A percentile compares a stretch with the other conserved stretches of the same genome.
phyloP scores from a whole-genome alignment of 1,140 invertebrate species.

The Colletes gigas region DNA sequence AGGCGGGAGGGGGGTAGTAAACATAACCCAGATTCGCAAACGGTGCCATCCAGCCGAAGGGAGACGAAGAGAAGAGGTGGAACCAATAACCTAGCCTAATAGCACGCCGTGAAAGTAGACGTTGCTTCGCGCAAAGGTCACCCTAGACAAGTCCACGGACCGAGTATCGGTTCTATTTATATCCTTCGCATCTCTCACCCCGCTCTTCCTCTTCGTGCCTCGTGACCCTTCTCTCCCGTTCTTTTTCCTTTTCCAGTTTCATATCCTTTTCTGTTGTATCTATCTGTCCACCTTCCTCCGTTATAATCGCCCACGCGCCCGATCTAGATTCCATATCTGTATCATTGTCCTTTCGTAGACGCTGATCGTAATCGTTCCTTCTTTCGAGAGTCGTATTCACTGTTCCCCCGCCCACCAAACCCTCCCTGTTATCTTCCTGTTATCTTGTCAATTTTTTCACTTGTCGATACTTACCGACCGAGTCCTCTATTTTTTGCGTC shows the following conservation, averaged over 20 bases:
- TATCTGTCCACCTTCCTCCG: background rate
- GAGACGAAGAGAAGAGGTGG: slow-evolving; percentile 42
- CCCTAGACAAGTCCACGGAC: slow-evolving; percentile 48
- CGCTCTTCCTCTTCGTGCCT: background rate
- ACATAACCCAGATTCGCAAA: slow-evolving; percentile 72
- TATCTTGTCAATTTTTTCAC: too few species aligned
- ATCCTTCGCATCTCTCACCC: background rate
- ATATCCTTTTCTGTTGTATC: background rate
- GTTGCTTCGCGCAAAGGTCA: slow-evolving; percentile 72
- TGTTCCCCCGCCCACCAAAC: too few species aligned
- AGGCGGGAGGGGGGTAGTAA: slow-evolving; percentile 64
- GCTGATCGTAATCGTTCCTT: too few species aligned
- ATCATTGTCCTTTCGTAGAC: too few species aligned
- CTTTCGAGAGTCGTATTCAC: too few species aligned
- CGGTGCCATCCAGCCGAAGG: slow-evolving; percentile 42
- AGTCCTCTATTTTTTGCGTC: too few species aligned
- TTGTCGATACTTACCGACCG: too few species aligned
- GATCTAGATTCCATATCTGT: too few species aligned
- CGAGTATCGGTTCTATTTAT: slow-evolving; percentile 72
- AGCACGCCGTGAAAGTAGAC: slow-evolving; percentile 55
- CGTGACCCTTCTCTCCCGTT: slow-evolving; percentile 21
- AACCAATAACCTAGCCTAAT: slow-evolving; percentile 74
- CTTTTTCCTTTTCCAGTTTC: background rate
- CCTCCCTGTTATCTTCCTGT: too few species aligned
- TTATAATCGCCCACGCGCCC: background rate